Conservation (phyloP, 2,113 vertebrate species). For the Gasterosteus nipponicus region DNA sequence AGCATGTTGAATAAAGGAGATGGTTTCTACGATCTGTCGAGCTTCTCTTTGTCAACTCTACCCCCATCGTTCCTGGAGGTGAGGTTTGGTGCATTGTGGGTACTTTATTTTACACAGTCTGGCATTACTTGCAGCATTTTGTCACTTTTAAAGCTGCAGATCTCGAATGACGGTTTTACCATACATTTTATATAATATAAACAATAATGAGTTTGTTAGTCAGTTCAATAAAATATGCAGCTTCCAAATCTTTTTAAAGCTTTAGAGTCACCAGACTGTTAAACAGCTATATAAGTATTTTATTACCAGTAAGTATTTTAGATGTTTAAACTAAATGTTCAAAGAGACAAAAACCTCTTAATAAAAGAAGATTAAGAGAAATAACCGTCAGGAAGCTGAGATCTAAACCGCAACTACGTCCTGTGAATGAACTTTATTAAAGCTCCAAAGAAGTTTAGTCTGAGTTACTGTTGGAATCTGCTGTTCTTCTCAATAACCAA, state of each 20-base stretch:
- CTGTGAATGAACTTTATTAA: neutral
- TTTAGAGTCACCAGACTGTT: neutral
- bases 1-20: constrained; percentile 51
- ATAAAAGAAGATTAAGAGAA: too few relatives aligned
- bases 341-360: too few relatives aligned
- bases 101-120: constrained; percentile 1
- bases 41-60: neutral
- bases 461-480: neutral
- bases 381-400: too few relatives aligned
- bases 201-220: too few relatives aligned
- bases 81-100: constrained; percentile 33
- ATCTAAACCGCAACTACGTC: neutral
- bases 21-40: constrained; percentile 28
- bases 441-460: too few relatives aligned
- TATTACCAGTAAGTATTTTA: too few relatives aligned
- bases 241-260: neutral
- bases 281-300: too few relatives aligned
- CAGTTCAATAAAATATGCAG: neutral
- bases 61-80: neutral
- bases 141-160: neutral
- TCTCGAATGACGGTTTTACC: neutral
- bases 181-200: too few relatives aligned
- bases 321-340: too few relatives aligned
- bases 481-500: neutral
- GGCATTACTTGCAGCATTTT: neutral